Conservation (phyloP, 2,113 vertebrate genomes). For the Phaethornis superciliosus region DNA sequence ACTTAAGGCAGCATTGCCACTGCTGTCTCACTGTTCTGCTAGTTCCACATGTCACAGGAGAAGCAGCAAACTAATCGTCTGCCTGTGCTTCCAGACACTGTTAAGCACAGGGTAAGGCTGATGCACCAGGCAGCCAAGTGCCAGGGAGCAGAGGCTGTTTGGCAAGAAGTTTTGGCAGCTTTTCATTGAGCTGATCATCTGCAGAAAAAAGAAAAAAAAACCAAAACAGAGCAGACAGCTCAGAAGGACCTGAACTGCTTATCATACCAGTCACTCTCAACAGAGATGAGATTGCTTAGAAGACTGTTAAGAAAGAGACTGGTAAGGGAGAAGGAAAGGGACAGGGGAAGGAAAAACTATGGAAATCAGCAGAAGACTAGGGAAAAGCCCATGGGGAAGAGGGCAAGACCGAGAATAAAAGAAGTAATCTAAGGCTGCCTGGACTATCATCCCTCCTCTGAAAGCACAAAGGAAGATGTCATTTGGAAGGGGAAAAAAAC, state of each 20-base stretch:
- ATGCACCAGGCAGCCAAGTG: not conserved
- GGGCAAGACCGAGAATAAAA: not conserved
- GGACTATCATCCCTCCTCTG: not conserved
- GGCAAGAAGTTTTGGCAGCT: not conserved
- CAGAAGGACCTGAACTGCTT: not conserved
- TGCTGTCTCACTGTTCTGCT: not conserved
- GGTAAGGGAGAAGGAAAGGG: not conserved
- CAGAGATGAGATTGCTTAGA: not conserved
- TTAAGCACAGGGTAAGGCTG: not conserved
- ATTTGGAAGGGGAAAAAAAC: rapidly evolving
- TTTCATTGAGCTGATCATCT: not conserved
- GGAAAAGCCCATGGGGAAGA: not conserved
- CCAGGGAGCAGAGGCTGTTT: not conserved
- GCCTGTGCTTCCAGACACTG: rapidly evolving
- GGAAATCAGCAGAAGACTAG: not conserved
- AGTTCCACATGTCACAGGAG: rapidly evolving
- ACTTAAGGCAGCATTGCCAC: not conserved
- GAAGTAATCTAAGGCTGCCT: not conserved
- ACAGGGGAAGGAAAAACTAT: not conserved
- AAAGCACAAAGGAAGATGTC: not conserved
- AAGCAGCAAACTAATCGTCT: not conserved
- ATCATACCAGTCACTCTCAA: not conserved
- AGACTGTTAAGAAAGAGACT: not conserved
- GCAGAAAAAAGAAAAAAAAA: not conserved
- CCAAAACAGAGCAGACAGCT: not conserved